These are phyloP conservation scores for Falcunculus frontatus DNA, from an alignment of 2,113 vertebrate species.

Conservation along the genomic window DNA sequence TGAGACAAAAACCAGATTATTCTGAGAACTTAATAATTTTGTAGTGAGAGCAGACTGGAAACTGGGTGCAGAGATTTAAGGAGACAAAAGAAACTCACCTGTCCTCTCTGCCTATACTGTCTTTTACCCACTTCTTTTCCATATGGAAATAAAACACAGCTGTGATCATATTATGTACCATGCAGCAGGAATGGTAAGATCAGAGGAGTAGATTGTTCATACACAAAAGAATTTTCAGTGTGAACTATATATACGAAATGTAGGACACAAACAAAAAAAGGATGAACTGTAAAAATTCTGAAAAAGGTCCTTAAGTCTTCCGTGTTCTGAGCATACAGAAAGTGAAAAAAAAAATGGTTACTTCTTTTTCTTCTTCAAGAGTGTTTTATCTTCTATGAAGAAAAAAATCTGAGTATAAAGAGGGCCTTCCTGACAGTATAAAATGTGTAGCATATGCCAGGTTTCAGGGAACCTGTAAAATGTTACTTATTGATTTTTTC, in stretches of 20 bases:
- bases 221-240: neutral
- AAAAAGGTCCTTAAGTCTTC: neutral
- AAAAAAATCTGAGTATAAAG: neutral
- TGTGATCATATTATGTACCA: neutral
- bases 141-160: neutral
- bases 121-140: neutral
- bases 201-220: neutral
- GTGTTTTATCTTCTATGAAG: neutral
- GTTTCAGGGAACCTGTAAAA: neutral
- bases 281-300: neutral
- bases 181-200: neutral
- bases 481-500: neutral
- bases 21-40: neutral
- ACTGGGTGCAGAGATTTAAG: neutral
- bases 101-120: neutral
- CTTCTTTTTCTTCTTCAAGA: neutral
- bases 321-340: neutral
- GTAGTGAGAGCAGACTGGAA: neutral
- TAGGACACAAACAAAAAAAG: neutral
- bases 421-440: neutral
- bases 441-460: neutral
- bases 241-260: neutral
- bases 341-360: neutral
- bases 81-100: neutral
- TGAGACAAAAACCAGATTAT: neutral